phyloP scores from a whole-genome alignment of 2,888 invertebrate species.

The Drosophila subquinaria region DNA sequence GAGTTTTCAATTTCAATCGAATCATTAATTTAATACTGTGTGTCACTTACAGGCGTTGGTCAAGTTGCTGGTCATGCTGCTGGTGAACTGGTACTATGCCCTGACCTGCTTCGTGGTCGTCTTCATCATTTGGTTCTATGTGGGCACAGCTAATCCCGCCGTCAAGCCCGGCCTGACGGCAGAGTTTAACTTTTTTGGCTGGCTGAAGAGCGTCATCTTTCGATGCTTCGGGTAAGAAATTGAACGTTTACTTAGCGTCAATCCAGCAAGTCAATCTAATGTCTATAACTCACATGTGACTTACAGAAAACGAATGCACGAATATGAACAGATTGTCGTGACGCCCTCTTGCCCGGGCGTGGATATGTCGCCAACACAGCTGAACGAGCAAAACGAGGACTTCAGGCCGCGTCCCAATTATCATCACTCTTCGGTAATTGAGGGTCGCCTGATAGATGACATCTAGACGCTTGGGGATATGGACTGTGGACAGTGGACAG shows the following conservation, averaged over 20 bases:
- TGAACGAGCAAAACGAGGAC: slow-evolving; percentile 98
- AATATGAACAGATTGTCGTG: slow-evolving; percentile 94
- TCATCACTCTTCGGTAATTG: slow-evolving; percentile 95
- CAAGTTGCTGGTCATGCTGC: slow-evolving; percentile 95
- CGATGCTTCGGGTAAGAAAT: slow-evolving; percentile 91
- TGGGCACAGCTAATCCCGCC: slow-evolving; percentile 97
- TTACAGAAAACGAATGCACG: slow-evolving; percentile 90
- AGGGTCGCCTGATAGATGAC: slow-evolving; percentile 85
- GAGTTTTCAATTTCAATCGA: no score
- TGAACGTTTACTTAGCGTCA: background rate
- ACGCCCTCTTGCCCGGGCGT: slow-evolving; percentile 93
- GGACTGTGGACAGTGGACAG: slow-evolving; percentile 13
- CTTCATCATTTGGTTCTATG: slow-evolving; percentile 96
- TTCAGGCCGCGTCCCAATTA: slow-evolving; percentile 96
- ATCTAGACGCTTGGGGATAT: slow-evolving; percentile 59
- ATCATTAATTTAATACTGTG: background rate
- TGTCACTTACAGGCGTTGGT: slow-evolving; percentile 89
- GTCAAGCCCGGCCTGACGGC: slow-evolving; percentile 96
- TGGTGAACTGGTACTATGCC: slow-evolving; percentile 97
- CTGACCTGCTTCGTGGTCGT: slow-evolving; percentile 92
- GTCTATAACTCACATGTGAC: background rate
- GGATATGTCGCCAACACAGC: slow-evolving; percentile 92
- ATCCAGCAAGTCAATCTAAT: background rate
- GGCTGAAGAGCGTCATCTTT: slow-evolving; percentile 90
- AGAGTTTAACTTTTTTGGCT: slow-evolving; percentile 92